Evolutionary conservation across 2,797 vertebrate genomes (phyloP).

Genomic region (Garrulus glandarius): DNA sequence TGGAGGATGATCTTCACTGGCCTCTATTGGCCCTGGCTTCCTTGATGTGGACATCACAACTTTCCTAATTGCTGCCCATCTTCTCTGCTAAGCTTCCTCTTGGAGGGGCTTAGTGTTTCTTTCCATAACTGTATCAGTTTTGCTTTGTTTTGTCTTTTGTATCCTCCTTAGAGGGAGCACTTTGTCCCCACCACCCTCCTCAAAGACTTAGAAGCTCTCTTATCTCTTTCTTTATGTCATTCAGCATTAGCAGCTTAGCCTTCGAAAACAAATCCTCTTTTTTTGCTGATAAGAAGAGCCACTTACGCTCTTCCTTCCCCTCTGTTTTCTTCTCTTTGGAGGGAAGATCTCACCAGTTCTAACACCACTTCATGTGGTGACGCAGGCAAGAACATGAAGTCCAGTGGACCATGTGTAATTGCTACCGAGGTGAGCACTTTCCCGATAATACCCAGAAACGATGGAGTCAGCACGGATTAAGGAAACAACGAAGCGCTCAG

Average conservation of each 20-base stretch:
- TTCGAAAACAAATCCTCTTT: conserved; percentile 11
- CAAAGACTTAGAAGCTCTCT: conserved; percentile 7
- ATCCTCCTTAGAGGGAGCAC: background rate
- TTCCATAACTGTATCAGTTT: background rate
- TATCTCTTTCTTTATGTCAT: conserved; percentile 24
- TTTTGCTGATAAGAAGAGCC: background rate
- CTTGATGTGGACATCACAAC: background rate
- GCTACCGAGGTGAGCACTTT: conserved; percentile 7
- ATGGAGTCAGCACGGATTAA: conserved; percentile 30
- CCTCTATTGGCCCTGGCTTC: background rate
- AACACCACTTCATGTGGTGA: background rate
- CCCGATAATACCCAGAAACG: background rate
- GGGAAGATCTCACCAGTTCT: background rate
- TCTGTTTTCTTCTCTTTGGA: background rate
- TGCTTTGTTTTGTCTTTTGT: background rate
- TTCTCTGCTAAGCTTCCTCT: background rate
- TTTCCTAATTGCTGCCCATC: background rate
- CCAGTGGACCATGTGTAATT: background rate
- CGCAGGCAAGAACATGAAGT: background rate
- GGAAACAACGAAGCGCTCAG: background rate
- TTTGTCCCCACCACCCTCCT: background rate
- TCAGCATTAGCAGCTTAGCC: conserved; percentile 32
- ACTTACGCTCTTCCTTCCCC: background rate
- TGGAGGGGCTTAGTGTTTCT: background rate
- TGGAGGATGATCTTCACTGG: background rate